A percentile compares a stretch with the other conserved stretches of the same genome.
phyloP scores from a whole-genome alignment of 64 coral and sea anemone genomes.

The Montipora efflorescens region DNA sequence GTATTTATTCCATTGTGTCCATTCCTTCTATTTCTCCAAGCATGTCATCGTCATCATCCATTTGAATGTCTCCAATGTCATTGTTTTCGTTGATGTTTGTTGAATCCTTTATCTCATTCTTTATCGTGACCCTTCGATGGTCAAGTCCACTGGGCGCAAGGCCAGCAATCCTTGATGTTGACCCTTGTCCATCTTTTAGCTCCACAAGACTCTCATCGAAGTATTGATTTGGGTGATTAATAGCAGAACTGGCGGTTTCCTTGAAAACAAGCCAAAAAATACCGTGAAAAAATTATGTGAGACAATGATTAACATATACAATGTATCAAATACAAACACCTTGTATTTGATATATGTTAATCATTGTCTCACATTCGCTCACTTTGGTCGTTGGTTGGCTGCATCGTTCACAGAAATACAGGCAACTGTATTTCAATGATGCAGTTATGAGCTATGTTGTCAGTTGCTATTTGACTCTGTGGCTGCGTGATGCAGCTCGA shows the following conservation, averaged over 20 bases:
- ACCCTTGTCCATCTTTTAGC: constrained; percentile 5
- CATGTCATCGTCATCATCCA: constrained; percentile 45
- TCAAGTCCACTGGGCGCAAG: neutral
- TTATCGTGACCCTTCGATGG: neutral
- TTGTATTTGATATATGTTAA: too few relatives aligned
- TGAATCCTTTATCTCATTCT: neutral
- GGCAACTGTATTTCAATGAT: too few relatives aligned
- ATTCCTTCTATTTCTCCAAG: constrained; percentile 66
- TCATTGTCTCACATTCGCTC: too few relatives aligned
- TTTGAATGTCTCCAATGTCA: constrained; percentile 42
- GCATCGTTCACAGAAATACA: too few relatives aligned
- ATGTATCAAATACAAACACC: too few relatives aligned
- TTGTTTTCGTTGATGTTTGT: neutral
- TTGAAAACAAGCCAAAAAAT: neutral
- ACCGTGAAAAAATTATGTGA: too few relatives aligned
- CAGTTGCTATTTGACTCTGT: too few relatives aligned
- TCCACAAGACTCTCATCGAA: constrained; percentile 87
- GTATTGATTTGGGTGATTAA: constrained; percentile 97
- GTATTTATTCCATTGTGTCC: constrained; percentile 28
- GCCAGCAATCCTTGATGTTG: neutral
- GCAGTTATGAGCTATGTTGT: too few relatives aligned
- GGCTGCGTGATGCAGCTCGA: too few relatives aligned
- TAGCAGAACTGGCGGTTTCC: constrained; percentile 60
- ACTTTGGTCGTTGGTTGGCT: too few relatives aligned
- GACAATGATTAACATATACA: too few relatives aligned